Conservation (phyloP, 2,113 vertebrate genomes). For the Phaethon lepturus region DNA sequence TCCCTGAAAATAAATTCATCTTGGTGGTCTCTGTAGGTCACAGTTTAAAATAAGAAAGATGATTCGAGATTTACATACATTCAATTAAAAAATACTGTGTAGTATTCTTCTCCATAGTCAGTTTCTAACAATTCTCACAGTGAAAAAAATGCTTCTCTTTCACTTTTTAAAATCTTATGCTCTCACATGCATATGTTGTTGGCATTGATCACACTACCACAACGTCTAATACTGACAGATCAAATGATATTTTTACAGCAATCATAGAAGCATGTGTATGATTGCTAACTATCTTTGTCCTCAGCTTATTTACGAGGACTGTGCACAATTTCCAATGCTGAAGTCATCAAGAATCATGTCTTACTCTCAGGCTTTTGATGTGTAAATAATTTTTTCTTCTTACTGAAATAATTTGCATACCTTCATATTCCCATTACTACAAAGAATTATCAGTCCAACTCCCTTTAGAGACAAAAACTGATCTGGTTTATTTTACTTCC, state of each 20-base stretch:
- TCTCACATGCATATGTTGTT: background rate
- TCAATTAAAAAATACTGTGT: background rate
- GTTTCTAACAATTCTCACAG: background rate
- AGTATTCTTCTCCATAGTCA: background rate
- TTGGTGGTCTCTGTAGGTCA: background rate
- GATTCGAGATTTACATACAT: background rate
- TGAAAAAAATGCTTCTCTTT: background rate
- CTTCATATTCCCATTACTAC: background rate
- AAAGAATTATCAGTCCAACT: background rate
- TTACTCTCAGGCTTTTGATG: conserved; percentile 44
- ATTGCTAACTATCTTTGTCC: conserved; percentile 14
- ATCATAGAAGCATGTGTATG: conserved; percentile 13
- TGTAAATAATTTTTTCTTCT: conserved; percentile 29
- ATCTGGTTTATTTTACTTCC: background rate
- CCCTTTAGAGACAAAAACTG: background rate
- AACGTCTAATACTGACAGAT: conserved; percentile 24
- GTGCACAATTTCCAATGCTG: background rate
- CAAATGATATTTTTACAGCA: background rate
- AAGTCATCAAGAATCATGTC: conserved; percentile 3
- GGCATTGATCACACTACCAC: conserved; percentile 30
- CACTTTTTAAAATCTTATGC: background rate
- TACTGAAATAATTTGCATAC: conserved; percentile 8
- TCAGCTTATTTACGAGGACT: background rate
- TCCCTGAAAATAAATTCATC: background rate
- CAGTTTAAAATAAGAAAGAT: background rate